Base-by-base conservation (phyloP, 92 coral and sea anemone species). In the Porites rus region DNA sequence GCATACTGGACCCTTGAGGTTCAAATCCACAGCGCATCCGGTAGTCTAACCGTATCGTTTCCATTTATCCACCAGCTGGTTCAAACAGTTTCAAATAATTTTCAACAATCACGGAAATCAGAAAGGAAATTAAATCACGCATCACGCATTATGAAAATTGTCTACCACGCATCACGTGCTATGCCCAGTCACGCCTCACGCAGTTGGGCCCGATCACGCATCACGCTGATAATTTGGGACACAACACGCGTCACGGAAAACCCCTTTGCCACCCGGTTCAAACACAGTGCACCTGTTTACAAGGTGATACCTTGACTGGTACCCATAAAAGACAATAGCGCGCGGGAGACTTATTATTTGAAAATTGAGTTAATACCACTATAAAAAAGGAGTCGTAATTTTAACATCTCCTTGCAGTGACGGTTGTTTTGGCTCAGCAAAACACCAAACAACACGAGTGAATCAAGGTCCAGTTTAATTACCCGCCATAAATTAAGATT, bases 221-320 rank as follows among this genome's bases (percentile, higher is more conserved):
- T 38, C 46, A 38, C 46, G 46, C 46, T 38, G 46, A 38, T 38
- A 38, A 38, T 38, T 4, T 38, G 46, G 46, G 46, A 38, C 46
- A 38, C 46, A 38, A 38, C 46, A 38, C 46, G 7, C 46, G 46
- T 38, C 46, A 38, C 46, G 5, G 6, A 38, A 38, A 38, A 4
- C 46, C 46, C 46, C 46, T 38, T 38, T 38, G 46, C 5, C 46
- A 38, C 46, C 46, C 46, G 46, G 46, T 38, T 16, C 78, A 0
- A 53, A 74, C 64, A 74, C 58, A 20, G 22, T 25, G 14, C 62
- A 79, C 75, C 84, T 79, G 84, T 10, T 19, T 65, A 14, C 73
- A 24, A 52, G 43, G 46, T 10, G 43, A 52, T 19, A 74, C 1
- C 11, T 24, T 1, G 3, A 21, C 77, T 53, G 85, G 77, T 81